Evolutionary conservation across 2,888 invertebrate species (phyloP).

Genomic region (Myopa tessellatipennis): DNA sequence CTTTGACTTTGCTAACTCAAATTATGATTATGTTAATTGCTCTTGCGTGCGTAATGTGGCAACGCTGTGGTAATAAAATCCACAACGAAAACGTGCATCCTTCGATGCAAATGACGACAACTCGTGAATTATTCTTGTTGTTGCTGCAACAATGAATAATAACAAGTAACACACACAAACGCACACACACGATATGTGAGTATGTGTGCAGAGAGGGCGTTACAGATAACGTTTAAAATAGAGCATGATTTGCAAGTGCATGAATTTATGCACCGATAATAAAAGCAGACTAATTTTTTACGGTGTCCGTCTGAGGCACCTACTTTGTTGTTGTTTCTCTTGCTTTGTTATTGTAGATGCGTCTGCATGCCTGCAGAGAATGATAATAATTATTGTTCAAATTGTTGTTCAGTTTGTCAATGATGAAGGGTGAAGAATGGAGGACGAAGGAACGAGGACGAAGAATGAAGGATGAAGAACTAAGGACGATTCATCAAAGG

Average conservation of each 20-base stretch:
- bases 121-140: background rate
- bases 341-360: background rate
- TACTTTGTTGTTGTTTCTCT: constrained; percentile 1
- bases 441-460: background rate
- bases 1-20: background rate
- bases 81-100: background rate
- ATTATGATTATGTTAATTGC: constrained; percentile 27
- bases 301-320: background rate
- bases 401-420: background rate
- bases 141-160: background rate
- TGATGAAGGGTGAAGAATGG: background rate
- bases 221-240: background rate
- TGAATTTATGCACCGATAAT: background rate
- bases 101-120: background rate
- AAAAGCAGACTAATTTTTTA: background rate
- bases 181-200: background rate
- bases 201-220: background rate
- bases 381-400: background rate
- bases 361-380: background rate
- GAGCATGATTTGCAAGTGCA: background rate
- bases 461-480: no score
- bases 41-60: background rate
- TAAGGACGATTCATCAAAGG: background rate
- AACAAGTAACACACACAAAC: background rate
- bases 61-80: constrained; percentile 8